Base-by-base conservation (phyloP, 1,140 invertebrate species). In the Eufriesea mexicana region DNA sequence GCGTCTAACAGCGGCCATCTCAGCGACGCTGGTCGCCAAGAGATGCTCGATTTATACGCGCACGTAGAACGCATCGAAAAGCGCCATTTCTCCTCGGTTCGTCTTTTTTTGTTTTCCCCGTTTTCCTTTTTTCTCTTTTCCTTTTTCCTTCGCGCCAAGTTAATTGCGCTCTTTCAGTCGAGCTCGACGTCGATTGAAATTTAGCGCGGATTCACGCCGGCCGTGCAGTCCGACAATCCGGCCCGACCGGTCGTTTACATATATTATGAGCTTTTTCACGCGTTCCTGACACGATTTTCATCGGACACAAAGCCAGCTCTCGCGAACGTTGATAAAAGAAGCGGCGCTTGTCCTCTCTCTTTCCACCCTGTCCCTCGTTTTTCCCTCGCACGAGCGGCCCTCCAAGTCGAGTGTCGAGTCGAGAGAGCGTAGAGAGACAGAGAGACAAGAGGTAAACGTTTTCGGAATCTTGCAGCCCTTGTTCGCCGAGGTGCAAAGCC, bases 361-460 rank as follows among this genome's bases (percentile, higher is more conserved):
- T 23, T 25, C 16, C 55, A 16, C 23, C 28, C n/a, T 51, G 51
- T 62, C 18, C 45, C 2, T 12, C 9, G 35, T 51, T 72, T 72
- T 62, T 61, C 16, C 6, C 25, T 18, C 59, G 59, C 59, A 23
- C 57, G 84, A 62, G 82, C 77, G 59, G 74, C 61, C 49, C 74
- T 83, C 62, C 55, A 71, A 67, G 47, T 61, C 74, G 64, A 83
- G 80, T 45, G 74, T 62, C 74, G 74, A 35, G 25, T 62, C 59
- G 25, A 75, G 73, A 47, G n/a, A 55, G 28, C 28, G 28, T 49
- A 23, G 57, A 62, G 18, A 57, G 18, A 47, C 20, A 8, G 8
- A 61, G 25, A 18, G 77, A 84, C 84, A 85, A 81, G 84, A 75
- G 78, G 86, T 88, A 88, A 88, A 88, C 86, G 86, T 88, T 88